Percentiles rank a stretch among this genome's conserved stretches.
phyloP scores from a whole-genome alignment of 2,888 invertebrate species.

The Frankliniella fusca region DNA sequence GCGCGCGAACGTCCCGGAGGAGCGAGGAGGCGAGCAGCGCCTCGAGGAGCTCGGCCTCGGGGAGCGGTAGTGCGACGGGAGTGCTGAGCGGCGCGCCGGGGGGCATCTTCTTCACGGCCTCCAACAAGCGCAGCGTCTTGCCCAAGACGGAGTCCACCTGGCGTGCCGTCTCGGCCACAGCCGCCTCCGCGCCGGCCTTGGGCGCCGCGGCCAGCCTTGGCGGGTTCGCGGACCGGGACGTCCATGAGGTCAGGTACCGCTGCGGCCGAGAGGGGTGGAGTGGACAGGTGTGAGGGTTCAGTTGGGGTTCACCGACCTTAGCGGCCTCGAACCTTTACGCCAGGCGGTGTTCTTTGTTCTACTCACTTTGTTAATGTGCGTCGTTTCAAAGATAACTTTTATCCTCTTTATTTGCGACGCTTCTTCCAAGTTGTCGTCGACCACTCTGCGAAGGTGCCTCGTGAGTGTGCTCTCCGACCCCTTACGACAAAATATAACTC shows the following conservation, averaged over 20 bases:
- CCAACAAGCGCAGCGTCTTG: neutral
- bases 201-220: neutral
- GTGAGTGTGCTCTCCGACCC: neutral
- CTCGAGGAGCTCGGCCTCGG: conserved; percentile 2
- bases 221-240: neutral
- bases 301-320: too few species aligned
- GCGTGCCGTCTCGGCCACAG: neutral
- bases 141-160: neutral
- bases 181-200: neutral
- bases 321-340: too few species aligned
- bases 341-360: neutral
- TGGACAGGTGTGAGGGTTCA: too few species aligned
- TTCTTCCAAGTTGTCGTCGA: neutral
- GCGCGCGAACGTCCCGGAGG: neutral
- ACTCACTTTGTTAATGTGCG: neutral
- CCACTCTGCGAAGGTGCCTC: neutral
- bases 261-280: neutral
- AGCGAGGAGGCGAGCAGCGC: neutral
- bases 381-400: neutral
- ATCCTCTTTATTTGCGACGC: neutral
- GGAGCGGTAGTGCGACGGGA: neutral
- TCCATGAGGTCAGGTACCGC: neutral
- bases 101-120: neutral
- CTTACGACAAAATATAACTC: neutral
- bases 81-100: conserved; percentile 3